Evolutionary conservation across 2,113 vertebrate species (phyloP).

Genomic region (Podarcis raffonei): DNA sequence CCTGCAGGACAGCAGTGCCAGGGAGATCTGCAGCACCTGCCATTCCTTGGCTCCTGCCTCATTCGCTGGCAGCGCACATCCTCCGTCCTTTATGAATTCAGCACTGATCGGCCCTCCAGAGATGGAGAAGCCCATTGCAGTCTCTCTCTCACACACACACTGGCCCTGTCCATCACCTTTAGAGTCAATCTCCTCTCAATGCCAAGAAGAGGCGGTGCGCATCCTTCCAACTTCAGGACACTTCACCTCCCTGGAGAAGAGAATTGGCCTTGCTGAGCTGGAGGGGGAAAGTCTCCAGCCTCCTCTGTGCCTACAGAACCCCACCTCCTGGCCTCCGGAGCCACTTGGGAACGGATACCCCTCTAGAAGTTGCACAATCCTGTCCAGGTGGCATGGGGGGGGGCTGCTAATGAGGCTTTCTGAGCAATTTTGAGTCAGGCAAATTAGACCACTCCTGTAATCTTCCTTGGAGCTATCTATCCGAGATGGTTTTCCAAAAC

Average conservation of each 20-base stretch:
- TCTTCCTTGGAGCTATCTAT: background rate
- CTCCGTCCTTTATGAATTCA: background rate
- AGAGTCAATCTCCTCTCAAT: background rate
- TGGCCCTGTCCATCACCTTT: background rate
- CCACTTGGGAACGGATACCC: no score
- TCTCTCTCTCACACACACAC: background rate
- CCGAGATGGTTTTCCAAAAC: background rate
- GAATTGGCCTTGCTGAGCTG: background rate
- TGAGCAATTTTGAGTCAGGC: background rate
- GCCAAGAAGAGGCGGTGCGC: background rate
- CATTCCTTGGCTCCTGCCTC: slow-evolving; percentile 24
- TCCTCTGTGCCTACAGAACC: background rate
- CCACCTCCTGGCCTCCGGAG: background rate
- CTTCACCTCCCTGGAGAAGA: background rate
- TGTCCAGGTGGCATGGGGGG: background rate
- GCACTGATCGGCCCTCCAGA: background rate
- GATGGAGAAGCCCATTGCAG: background rate
- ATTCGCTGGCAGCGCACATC: background rate
- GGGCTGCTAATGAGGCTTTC: background rate
- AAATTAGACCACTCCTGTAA: background rate
- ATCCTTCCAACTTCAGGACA: background rate
- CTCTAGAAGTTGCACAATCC: background rate
- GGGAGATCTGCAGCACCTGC: slow-evolving; percentile 22
- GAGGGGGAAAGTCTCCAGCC: background rate
- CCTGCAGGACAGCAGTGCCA: background rate